Conservation (phyloP, 2,113 vertebrate species). For the Callopanchax toddi region DNA sequence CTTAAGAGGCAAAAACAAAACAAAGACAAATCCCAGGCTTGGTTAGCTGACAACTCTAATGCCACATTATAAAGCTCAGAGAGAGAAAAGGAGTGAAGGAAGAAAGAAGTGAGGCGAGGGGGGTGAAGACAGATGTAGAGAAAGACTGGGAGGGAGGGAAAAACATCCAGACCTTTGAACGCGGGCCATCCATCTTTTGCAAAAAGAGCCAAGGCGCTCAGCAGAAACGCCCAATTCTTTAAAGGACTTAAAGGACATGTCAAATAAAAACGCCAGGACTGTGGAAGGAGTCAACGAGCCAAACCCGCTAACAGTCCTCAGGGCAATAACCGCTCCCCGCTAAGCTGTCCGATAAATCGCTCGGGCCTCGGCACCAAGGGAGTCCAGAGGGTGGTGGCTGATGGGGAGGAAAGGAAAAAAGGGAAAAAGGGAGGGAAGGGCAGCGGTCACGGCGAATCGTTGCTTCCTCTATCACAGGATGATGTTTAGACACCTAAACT, state of each 20-base stretch:
- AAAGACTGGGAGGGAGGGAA: conserved; percentile 45
- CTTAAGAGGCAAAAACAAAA: conserved; percentile 64
- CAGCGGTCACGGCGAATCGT: conserved; percentile 14
- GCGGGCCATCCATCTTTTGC: conserved; percentile 80
- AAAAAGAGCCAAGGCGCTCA: conserved; percentile 79
- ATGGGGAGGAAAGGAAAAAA: not conserved
- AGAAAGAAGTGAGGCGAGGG: conserved; percentile 24
- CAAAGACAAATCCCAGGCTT: conserved; percentile 65
- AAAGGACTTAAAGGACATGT: conserved; percentile 81
- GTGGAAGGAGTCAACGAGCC: conserved; percentile 67
- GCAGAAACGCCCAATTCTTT: conserved; percentile 82
- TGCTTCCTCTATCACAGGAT: conserved; percentile 38
- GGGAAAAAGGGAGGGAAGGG: conserved; percentile 18
- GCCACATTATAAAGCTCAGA: conserved; percentile 56
- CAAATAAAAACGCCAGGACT: conserved; percentile 58
- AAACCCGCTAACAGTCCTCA: conserved; percentile 60
- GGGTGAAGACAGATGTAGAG: conserved; percentile 4
- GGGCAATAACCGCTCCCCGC: conserved; percentile 59
- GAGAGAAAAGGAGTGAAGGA: conserved; percentile 23
- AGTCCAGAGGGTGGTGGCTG: conserved; percentile 31
- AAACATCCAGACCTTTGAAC: conserved; percentile 78
- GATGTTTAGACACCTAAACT: conserved; percentile 35
- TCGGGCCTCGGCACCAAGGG: conserved; percentile 15
- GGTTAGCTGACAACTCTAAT: conserved; percentile 70
- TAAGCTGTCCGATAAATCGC: conserved; percentile 70